Evolutionary conservation across 2,888 invertebrate genomes (phyloP).

Genomic region (Clepsis dumicolana): DNA sequence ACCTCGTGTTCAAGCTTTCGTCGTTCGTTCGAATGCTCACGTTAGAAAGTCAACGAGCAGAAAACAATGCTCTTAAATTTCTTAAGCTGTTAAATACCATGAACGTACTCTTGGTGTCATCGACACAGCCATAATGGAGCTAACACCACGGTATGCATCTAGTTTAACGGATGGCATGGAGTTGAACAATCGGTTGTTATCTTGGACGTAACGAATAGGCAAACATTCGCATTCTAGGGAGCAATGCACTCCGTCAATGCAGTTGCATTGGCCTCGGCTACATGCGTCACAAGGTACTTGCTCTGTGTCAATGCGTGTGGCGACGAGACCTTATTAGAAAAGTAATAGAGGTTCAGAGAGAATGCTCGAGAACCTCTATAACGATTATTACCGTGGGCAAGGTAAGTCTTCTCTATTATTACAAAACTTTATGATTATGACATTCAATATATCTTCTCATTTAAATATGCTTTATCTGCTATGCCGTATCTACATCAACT

Average conservation of each 20-base stretch:
- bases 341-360: constrained; percentile 27
- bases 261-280: constrained; percentile 56
- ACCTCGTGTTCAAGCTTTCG: too few relatives aligned
- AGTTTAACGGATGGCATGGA: constrained; percentile 7
- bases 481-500: too few relatives aligned
- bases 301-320: constrained; percentile 29
- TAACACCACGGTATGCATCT: neutral
- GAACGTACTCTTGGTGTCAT: neutral
- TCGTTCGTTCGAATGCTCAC: neutral
- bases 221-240: constrained; percentile 63
- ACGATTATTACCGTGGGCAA: neutral
- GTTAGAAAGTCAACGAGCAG: neutral
- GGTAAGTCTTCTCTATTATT: neutral
- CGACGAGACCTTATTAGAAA: constrained; percentile 38
- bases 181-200: constrained; percentile 60
- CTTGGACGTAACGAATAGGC: constrained; percentile 61
- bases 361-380: neutral
- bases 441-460: too few relatives aligned
- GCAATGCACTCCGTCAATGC: constrained; percentile 66
- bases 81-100: neutral
- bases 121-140: neutral
- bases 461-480: neutral
- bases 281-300: constrained; percentile 59
- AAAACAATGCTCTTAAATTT: neutral
- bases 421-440: neutral